Base-by-base conservation (phyloP, 2,797 vertebrate genomes). In the Toxotes lorentzi region DNA sequence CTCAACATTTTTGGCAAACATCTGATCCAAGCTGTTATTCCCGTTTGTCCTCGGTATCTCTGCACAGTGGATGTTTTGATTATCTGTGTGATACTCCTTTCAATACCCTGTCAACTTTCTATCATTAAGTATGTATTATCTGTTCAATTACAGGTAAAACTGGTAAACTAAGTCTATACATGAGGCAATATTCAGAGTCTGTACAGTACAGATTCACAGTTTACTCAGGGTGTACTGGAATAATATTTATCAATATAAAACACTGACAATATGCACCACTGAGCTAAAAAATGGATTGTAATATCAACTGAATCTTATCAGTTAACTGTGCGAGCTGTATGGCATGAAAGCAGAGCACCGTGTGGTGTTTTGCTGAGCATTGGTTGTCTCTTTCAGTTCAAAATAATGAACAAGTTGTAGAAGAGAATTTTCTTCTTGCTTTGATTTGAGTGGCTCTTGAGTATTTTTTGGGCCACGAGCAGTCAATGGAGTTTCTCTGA, bases 1-100 rank as follows among this genome's bases (percentile, higher is more conserved):
- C 35, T 67, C 47, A 24, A 47, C 50, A 58, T 30, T 35, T 64
- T 23, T 27, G 19, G 76, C 50, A 80, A 84, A 82, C 40, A 64
- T 71, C 83, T 56, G 41, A 65, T 78, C 40, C 23, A 53, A 60
- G 30, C 35, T n/a, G 23, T 64, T 72, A 12, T 50, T 6, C 53
- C 17, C 10, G 59, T 61, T 69, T 63, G 40, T 30, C n/a, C 5
- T 0, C 3, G 21, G 23, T 48, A 56, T 73, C 17, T 58, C 24
- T 30, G 47, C 17, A 57, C 35, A 56, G 7, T 19, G 41, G 19
- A 41, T 56, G 60, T 16, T 67, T 76, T 54, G 11, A 47, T 40
- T 50, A 4, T 43, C 27, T 60, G 11, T 47, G 13, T 48, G 43
- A 30, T 3, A 4, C 27, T 30, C 27, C 27, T 30, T 30, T 30